Base-by-base conservation (phyloP, 1,140 invertebrate genomes). In the Drosophila sulfurigaster region DNA sequence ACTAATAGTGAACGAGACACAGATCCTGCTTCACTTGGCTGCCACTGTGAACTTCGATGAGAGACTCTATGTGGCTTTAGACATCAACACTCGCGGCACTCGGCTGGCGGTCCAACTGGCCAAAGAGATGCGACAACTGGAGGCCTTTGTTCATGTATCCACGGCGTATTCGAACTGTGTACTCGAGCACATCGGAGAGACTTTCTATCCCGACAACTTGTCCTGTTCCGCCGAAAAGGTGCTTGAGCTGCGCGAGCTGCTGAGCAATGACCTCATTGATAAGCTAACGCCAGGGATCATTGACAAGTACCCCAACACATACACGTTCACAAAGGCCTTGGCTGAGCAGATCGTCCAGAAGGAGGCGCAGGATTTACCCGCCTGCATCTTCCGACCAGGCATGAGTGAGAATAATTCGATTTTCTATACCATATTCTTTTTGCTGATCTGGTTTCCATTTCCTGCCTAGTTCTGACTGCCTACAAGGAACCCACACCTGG, bases 1-100 rank as follows among this genome's bases (percentile, higher is more conserved):
- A 52, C 25, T 85, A 3, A 35, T 91, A 38, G n/a, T 52, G 3
- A 59, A 78, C 0, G 35, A 95, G 54, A 94, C 97, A 3, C 79
- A 95, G 45, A 92, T 98, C n/a, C 95, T 98, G 1, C 96, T 98
- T 82, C 97, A 98, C 80, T 95, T 94, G 4, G 98, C 98, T 0
- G 98, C 98, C 0, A 98, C 97, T 1, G 95, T 98, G 6, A 70
- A 83, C 93, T 98, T 98, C 92, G 96, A 97, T 75, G 97, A 98
- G 90, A 94, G 95, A 0, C 93, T 98, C 11, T 94, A 95, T 83
- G 86, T 93, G 5, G 94, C 95, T 0, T 86, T 95, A 2, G 93
- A 93, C 2, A 92, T 96, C 13, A 96, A 96, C 73, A 93, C 95
- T 0, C 91, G 93, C n/a, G 95, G 95, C 1, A 95, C 95, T 0